These are phyloP conservation scores for Ephialtes manifestator DNA, from an alignment of 2,888 invertebrate species.

Conservation along the genomic window DNA sequence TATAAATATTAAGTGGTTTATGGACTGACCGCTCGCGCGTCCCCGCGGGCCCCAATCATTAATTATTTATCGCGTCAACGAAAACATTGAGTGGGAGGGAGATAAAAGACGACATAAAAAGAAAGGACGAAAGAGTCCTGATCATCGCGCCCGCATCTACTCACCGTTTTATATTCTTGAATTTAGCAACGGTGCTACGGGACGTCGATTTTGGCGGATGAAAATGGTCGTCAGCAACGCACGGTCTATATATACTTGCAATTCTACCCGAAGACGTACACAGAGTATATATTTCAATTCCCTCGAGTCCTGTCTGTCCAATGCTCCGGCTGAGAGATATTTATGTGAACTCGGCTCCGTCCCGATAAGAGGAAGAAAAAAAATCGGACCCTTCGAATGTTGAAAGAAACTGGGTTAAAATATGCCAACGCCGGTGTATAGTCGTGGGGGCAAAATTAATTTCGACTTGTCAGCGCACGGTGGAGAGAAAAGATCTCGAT, in stretches of 20 bases:
- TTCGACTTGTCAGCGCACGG: conserved; percentile 79
- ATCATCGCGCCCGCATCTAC: conserved; percentile 33
- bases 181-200: conserved; percentile 43
- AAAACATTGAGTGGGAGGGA: conserved; percentile 66
- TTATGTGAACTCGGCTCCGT: conserved; percentile 73
- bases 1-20: conserved; percentile 84
- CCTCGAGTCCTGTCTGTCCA: conserved; percentile 69
- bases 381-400: conserved; percentile 65
- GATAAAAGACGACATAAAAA: conserved; percentile 12
- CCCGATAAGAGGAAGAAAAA: conserved; percentile 57
- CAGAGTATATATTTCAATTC: conserved; percentile 28
- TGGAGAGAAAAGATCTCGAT: conserved; percentile 43
- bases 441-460: conserved; percentile 79
- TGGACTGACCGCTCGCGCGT: conserved; percentile 76
- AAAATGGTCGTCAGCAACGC: conserved; percentile 5
- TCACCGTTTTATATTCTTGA: conserved; percentile 59
- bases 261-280: not conserved
- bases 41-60: conserved; percentile 78
- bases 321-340: conserved; percentile 74
- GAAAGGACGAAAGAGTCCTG: conserved; percentile 18
- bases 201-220: conserved; percentile 17
- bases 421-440: conserved; percentile 78
- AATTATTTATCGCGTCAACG: conserved; percentile 84
- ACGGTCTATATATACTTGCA: not conserved
- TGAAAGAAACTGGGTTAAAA: conserved; percentile 83